Percentiles rank a stretch among this genome's conserved stretches.
phyloP scores from a whole-genome alignment of 1,140 invertebrate species.

The Habropoda laboriosa region DNA sequence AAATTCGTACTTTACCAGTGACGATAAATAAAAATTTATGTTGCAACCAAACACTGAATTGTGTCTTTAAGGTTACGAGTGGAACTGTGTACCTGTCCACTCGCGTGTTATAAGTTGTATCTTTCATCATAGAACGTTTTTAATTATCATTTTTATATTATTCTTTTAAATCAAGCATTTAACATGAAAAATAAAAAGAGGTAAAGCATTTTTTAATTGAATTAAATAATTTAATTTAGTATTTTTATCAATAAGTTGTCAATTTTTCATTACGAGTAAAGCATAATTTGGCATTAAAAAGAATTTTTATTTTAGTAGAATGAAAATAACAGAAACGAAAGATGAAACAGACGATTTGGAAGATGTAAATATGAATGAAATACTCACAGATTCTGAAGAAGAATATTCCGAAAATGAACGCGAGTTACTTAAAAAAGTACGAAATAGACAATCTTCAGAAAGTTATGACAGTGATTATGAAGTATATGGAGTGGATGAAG shows the following conservation, averaged over 20 bases:
- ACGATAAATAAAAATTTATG: background rate
- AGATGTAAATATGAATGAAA: constrained; percentile 78
- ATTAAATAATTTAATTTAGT: background rate
- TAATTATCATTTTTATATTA: background rate
- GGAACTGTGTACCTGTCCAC: no score
- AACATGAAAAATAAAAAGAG: constrained; percentile 24
- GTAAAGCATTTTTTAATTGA: background rate
- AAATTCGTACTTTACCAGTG: background rate
- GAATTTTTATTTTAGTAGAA: constrained; percentile 9
- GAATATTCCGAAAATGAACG: constrained; percentile 86
- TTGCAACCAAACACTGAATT: background rate
- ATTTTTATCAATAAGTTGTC: background rate
- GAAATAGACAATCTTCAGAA: constrained; percentile 80
- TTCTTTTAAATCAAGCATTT: background rate
- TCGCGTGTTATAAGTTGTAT: background rate
- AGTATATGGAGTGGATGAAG: constrained; percentile 58
- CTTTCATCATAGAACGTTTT: background rate
- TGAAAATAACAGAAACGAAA: background rate
- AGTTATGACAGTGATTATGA: constrained; percentile 83
- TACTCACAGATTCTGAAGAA: constrained; percentile 87
- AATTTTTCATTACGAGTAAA: background rate
- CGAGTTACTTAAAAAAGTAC: constrained; percentile 84
- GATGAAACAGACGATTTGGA: constrained; percentile 24
- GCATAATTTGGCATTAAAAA: background rate
- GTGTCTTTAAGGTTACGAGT: background rate